Percentiles rank a stretch among this genome's conserved stretches.
phyloP scores from a whole-genome alignment of 1,140 invertebrate species.

The Teleopsis dalmanni region DNA sequence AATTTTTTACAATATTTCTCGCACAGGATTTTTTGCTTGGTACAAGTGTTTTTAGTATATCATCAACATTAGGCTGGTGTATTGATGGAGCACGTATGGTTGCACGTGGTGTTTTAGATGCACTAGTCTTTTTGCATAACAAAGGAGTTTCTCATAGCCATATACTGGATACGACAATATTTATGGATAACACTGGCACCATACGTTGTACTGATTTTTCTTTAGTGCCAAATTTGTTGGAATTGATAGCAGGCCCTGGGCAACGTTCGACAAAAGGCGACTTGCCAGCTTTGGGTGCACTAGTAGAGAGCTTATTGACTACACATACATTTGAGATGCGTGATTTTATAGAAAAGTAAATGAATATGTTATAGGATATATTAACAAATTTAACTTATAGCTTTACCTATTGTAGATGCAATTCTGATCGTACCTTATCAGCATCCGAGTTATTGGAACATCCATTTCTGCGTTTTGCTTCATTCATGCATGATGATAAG shows the following conservation, averaged over 20 bases:
- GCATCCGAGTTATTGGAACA: conserved; percentile 51
- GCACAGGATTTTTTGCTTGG: conserved; percentile 60
- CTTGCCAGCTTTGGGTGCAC: conserved; percentile 31
- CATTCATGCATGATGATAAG: conserved; percentile 16
- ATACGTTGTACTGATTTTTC: conserved; percentile 64
- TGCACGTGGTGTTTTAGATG: conserved; percentile 56
- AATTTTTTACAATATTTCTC: conserved; percentile 52
- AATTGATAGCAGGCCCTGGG: conserved; percentile 25
- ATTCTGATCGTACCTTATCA: conserved; percentile 39
- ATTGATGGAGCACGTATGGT: conserved; percentile 45
- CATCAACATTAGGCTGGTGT: conserved; percentile 38
- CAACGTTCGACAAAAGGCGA: conserved; percentile 42
- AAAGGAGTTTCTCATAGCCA: conserved; percentile 74
- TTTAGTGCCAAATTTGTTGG: conserved; percentile 48
- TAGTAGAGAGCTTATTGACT: conserved; percentile 35
- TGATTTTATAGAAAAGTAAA: conserved; percentile 61
- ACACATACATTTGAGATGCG: conserved; percentile 53
- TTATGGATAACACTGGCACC: conserved; percentile 51
- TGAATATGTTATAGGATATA: neutral
- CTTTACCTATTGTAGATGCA: conserved; percentile 21
- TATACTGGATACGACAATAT: conserved; percentile 58
- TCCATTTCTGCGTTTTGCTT: conserved; percentile 49
- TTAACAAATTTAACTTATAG: neutral
- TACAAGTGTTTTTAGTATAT: conserved; percentile 36
- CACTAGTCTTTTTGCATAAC: conserved; percentile 63